Conservation (phyloP, 2,888 invertebrate species). For the Drosophila vallismaia region DNA sequence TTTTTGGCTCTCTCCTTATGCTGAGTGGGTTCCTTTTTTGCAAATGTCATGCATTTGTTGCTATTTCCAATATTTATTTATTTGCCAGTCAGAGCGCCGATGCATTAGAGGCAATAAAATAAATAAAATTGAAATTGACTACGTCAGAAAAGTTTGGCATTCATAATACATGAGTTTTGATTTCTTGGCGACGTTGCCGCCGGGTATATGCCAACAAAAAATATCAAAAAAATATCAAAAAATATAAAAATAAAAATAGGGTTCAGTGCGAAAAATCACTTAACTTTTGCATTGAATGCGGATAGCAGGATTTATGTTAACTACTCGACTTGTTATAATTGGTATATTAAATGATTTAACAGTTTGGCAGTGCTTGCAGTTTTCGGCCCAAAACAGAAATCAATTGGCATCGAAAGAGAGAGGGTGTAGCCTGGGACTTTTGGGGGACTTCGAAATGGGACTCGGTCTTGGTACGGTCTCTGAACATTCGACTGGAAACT, state of each 20-base stretch:
- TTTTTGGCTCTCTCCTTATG: slow-evolving; percentile 48
- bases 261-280: slow-evolving; percentile 68
- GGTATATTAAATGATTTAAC: slow-evolving; percentile 84
- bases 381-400: slow-evolving; percentile 66
- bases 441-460: slow-evolving; percentile 15
- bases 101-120: slow-evolving; percentile 79
- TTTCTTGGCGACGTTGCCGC: slow-evolving; percentile 65
- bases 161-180: slow-evolving; percentile 81
- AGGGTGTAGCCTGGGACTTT: slow-evolving; percentile 59
- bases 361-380: slow-evolving; percentile 71
- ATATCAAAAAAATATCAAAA: slow-evolving; percentile 16
- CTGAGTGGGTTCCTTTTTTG: slow-evolving; percentile 61
- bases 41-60: slow-evolving; percentile 65
- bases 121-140: slow-evolving; percentile 79
- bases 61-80: slow-evolving; percentile 71
- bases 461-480: slow-evolving; percentile 6
- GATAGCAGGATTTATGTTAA: slow-evolving; percentile 81
- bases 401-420: slow-evolving; percentile 60
- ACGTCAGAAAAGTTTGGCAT: slow-evolving; percentile 80
- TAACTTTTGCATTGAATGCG: slow-evolving; percentile 62
- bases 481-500: slow-evolving; percentile 51
- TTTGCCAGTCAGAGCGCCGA: slow-evolving; percentile 70
- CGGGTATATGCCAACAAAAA: not conserved
- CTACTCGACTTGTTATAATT: slow-evolving; percentile 83
- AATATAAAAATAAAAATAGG: slow-evolving; percentile 27